Base-by-base conservation (phyloP, 2,797 vertebrate species). In the Aythya fuligula region DNA sequence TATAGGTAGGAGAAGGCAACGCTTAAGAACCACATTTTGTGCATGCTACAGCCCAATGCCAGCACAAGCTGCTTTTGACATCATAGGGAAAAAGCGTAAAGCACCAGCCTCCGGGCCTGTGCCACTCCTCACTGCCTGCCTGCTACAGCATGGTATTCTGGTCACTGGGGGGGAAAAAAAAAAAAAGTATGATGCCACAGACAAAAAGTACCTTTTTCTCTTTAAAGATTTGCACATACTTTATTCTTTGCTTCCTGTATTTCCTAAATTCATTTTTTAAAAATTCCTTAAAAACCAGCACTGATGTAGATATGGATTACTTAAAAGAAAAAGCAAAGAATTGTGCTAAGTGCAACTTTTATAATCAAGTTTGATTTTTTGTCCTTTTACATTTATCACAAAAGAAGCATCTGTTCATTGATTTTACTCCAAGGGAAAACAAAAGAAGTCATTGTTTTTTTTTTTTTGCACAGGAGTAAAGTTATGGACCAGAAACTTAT, bases 281-380 rank as follows among this genome's bases (percentile, higher is more conserved):
- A 91, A 92, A 80, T 0, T 65, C 16, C 61, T 84, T 96, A 77
- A 86, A 95, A 96, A 87, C 30, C 53, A 94, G 69, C 79, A 93
- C 47, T 94, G 58, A 94, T 92, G 65, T 81, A 95, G 77, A 41
- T 72, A 66, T 27, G 25, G 77, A 72, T 75, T 58, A 91, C 41
- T 93, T 53, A 13, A 58, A 85, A 81, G 92, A 91, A 57, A 10
- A 96, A 96, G 86, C 85, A 97, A 97, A 91, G 60, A 96, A 94
- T 69, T 93, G 58, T 96, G 87, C 97, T 93, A 96, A 98, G 97
- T 97, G 97, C 97, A 96, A 97, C 92, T 94, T 98, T 97, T 98
- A 97, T 98, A 91, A 97, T 93, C 94, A 97, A 9, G 8, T 94
- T 96, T 84, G 76, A 96, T 87, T 83, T 92, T 94, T 58, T 65